Evolutionary conservation across 2,113 vertebrate species (phyloP).

Genomic region (Phyllostomus hastatus): DNA sequence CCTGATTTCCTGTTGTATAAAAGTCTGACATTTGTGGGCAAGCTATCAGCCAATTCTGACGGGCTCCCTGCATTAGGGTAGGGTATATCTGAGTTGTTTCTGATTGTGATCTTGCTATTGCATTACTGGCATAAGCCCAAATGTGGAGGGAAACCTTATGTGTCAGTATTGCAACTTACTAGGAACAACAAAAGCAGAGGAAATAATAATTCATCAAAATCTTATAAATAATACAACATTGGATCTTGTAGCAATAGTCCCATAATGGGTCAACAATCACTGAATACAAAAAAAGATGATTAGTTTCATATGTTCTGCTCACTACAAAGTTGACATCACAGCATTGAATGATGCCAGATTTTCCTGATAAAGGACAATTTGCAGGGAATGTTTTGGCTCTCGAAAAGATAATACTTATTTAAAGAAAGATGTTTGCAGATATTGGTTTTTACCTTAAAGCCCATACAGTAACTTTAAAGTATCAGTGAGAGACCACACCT

Average conservation of each 20-base stretch:
- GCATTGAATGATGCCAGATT: not conserved
- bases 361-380: not conserved
- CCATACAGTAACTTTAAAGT: not conserved
- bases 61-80: not conserved
- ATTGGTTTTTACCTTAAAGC: not conserved
- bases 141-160: not conserved
- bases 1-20: not conserved
- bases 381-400: not conserved
- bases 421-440: not conserved
- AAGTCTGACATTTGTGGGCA: not conserved
- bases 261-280: not conserved
- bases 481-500: not conserved
- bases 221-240: not conserved
- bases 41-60: not conserved
- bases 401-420: not conserved
- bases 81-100: not conserved
- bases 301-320: not conserved
- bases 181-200: not conserved
- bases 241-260: not conserved
- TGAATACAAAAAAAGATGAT: not conserved
- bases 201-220: conserved; percentile 5
- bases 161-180: not conserved
- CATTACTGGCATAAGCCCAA: not conserved
- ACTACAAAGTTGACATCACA: not conserved
- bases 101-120: not conserved